phyloP scores from a whole-genome alignment of 2,888 invertebrate genomes.

The Physocephala rufipes region DNA sequence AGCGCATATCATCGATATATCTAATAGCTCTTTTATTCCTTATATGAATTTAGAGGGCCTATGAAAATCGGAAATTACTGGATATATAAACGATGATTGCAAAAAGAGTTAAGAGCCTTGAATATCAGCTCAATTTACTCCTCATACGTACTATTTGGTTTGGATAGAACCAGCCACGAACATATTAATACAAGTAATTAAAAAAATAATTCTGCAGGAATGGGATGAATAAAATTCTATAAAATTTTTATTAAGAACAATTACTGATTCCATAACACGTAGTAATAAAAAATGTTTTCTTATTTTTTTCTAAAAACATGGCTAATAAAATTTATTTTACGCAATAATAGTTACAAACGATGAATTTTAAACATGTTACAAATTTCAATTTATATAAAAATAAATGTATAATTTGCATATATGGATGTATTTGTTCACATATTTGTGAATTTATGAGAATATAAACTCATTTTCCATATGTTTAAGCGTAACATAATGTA shows the following conservation, averaged over 20 bases:
- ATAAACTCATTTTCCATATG: background rate
- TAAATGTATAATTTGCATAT: background rate
- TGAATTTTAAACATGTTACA: too few relatives aligned
- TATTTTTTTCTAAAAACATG: conserved; percentile 16
- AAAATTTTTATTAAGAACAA: too few relatives aligned
- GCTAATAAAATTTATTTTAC: conserved; percentile 30
- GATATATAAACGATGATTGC: background rate
- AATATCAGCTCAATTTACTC: background rate
- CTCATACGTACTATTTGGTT: background rate
- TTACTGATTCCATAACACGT: too few relatives aligned
- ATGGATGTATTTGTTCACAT: conserved; percentile 6
- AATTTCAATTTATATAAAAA: conserved; percentile 4
- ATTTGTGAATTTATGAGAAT: conserved; percentile 17
- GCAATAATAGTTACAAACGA: conserved; percentile 21
- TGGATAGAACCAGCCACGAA: background rate
- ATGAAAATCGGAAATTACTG: background rate
- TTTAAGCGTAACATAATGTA: too few relatives aligned
- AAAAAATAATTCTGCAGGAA: too few relatives aligned
- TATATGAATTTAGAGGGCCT: background rate
- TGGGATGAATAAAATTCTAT: too few relatives aligned
- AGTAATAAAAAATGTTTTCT: too few relatives aligned
- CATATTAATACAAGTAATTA: background rate
- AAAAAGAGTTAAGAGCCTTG: background rate
- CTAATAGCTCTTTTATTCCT: background rate
- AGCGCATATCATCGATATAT: background rate